Percentiles rank a stretch among this genome's conserved stretches.
Evolutionary conservation across 2,797 vertebrate genomes (phyloP).

Genomic region (Sylvilagus floridanus): DNA sequence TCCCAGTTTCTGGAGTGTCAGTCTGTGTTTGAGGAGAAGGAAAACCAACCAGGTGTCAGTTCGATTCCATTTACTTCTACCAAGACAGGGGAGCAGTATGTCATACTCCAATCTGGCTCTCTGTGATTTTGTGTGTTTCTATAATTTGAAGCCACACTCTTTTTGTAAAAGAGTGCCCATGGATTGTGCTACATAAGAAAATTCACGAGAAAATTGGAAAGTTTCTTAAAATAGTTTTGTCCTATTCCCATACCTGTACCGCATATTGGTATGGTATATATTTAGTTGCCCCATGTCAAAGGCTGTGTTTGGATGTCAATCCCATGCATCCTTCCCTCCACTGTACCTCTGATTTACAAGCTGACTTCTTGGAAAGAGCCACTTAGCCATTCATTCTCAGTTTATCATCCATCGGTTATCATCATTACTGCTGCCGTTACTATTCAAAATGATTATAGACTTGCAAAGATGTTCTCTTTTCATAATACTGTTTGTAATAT

Average conservation of each 20-base stretch:
- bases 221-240: background rate
- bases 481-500: conserved; percentile 59
- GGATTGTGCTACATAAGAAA: background rate
- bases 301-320: background rate
- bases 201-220: background rate
- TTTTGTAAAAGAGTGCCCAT: background rate
- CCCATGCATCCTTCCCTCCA: fast-evolving
- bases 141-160: background rate
- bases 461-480: conserved; percentile 49
- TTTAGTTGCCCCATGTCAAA: background rate
- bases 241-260: fast-evolving
- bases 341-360: conserved; percentile 42
- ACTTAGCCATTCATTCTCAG: background rate
- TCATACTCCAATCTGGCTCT: background rate
- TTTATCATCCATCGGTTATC: conserved; percentile 57
- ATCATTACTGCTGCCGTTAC: conserved; percentile 40
- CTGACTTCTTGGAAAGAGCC: conserved; percentile 1
- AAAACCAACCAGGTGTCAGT: background rate
- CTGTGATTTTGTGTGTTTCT: background rate
- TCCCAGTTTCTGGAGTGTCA: background rate
- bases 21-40: background rate
- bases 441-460: conserved; percentile 63
- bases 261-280: background rate
- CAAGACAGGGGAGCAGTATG: background rate
- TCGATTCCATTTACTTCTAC: background rate